Evolutionary conservation across 1,140 invertebrate genomes (phyloP), one percentile per base, ranked within the genome.

Genomic region (Elymnias hypermnestra): DNA sequence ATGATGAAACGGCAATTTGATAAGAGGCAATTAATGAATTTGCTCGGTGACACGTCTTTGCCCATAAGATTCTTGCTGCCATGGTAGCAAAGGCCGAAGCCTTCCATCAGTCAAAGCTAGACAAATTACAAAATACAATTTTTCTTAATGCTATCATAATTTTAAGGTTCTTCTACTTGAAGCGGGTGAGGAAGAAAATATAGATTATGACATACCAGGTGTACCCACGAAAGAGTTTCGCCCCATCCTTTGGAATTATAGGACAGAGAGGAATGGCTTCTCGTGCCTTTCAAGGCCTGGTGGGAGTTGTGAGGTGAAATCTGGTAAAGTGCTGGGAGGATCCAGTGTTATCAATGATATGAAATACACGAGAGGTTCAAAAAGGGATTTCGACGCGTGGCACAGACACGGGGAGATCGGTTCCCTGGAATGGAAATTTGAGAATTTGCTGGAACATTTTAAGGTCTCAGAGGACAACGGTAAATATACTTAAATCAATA

Each of bases 341-440:
- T 88, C 87, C 2, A 88, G 87, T 15, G 78, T 87, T 0, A 83
- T 82, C 14, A 89, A 88, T 46, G 88, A 89, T 54, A 83, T 89
- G 81, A 88, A 89, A 43, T 89, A 89, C 54, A 88, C 83, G 0
- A 63, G 88, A 52, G 88, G 88, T 0, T 79, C 78, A 25, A 87
- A 87, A 9, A 60, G 64, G 15, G 88, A 89, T 63, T 89, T 88
- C 26, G 87, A 89, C 52, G 86, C 84, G 43, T 89, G 88, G 88
- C 83, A 84, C 13, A 65, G 54, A 31, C 54, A 74, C 8, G 87
- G 82, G 3, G 82, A 85, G 19, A 58, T 83, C 0, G 87, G 79
- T 0, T 88, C 88, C 15, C 61, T 84, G 18, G 77, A 78, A 5
- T 89, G 88, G 88, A 87, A 81, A 29, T 89, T 83, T 47, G 69